Percentiles rank a stretch among this genome's conserved stretches.
Evolutionary conservation across 2,113 vertebrate species (phyloP).

Genomic region (Poecilia latipinna): DNA sequence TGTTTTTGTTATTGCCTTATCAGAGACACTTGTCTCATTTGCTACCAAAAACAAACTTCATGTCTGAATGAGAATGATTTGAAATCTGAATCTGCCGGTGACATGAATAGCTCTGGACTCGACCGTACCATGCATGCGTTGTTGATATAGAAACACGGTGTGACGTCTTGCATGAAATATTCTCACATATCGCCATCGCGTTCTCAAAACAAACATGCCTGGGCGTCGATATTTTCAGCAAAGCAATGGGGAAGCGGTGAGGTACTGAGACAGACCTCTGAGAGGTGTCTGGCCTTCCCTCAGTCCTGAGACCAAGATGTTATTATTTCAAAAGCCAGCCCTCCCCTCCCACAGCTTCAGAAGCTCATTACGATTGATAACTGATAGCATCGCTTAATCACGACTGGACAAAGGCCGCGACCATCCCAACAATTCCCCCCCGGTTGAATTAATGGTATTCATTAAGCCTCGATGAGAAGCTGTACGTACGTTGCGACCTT

Average conservation of each 20-base stretch:
- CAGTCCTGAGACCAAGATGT: constrained; percentile 57
- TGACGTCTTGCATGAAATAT: constrained; percentile 5
- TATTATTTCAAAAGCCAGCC: constrained; percentile 63
- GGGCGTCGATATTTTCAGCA: constrained; percentile 19
- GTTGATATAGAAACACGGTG: constrained; percentile 17
- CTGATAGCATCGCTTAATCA: constrained; percentile 78
- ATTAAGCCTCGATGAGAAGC: constrained; percentile 75
- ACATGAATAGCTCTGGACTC: neutral
- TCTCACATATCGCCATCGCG: constrained; percentile 1
- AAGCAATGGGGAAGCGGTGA: constrained; percentile 14
- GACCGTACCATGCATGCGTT: constrained; percentile 7
- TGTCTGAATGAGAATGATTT: neutral
- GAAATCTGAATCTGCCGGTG: neutral
- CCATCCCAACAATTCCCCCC: constrained; percentile 69
- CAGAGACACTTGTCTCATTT: neutral
- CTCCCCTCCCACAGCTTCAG: constrained; percentile 57
- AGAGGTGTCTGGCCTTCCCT: constrained; percentile 43
- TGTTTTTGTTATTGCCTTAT: neutral
- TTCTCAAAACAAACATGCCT: constrained; percentile 16
- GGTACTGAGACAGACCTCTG: neutral
- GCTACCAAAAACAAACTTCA: neutral
- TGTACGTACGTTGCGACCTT: constrained; percentile 72
- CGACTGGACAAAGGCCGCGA: constrained; percentile 74
- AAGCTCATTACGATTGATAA: constrained; percentile 81
- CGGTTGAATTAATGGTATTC: constrained; percentile 81